Evolutionary conservation across 2,888 invertebrate genomes (phyloP), one percentile per base, ranked within the genome.

Genomic region (Eretmocerus hayati): DNA sequence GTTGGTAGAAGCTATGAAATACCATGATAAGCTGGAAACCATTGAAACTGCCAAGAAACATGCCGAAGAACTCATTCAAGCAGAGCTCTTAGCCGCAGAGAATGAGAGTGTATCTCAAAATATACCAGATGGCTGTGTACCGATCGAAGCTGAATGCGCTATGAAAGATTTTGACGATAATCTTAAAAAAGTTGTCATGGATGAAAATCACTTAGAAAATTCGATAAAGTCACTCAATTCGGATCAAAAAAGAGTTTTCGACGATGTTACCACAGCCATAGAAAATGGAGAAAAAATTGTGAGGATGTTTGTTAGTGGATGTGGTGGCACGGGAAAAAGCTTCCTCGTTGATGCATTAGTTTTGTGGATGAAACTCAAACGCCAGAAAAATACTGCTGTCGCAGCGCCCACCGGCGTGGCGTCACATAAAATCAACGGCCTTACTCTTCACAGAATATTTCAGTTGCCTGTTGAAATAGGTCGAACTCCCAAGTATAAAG

Each of bases 91-190:
- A n/a, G n/a, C n/a, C n/a, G n/a, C n/a, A n/a, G n/a, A n/a, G n/a
- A n/a, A n/a, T n/a, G n/a, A n/a, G n/a, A n/a, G n/a, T n/a, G n/a
- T n/a, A n/a, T n/a, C n/a, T n/a, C n/a, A n/a, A n/a, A 22, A 37
- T 31, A 15, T 47, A 30, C 47, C 42, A 3, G 31, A 36, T n/a
- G 48, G 39, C 19, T 42, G 48, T 42, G 13, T 52, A 42, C 42
- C 23, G 20, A 18, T 43, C 20, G 52, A 55, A 52, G 48, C 48
- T 26, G 56, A 51, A 41, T 48, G 49, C 40, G 60, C 57, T 19
- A 59, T 59, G 55, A 58, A 57, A 48, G 59, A 61, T 46, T 58
- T 54, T 40, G 9, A 43, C 36, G 48, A 43, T 43, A n/a, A n/a
- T n/a, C n/a, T n/a, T n/a, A n/a, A n/a, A n/a, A n/a, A n/a, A n/a